Evolutionary conservation across 2,797 vertebrate species (phyloP).

Genomic region (Microctenopoma steveboyesi): DNA sequence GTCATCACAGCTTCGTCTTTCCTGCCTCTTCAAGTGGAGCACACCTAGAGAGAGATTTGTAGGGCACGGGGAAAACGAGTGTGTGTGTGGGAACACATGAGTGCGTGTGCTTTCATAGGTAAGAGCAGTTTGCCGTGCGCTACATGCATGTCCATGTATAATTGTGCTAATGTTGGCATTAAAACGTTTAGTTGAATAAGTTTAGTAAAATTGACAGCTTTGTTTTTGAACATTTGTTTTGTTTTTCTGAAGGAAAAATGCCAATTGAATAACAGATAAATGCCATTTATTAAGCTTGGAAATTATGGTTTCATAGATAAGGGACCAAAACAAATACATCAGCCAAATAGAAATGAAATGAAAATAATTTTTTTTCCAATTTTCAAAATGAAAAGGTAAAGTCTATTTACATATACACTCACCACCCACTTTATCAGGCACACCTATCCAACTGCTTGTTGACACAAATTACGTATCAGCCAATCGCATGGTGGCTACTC

Average conservation of each 20-base stretch:
- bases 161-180: background rate
- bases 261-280: background rate
- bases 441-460: no score
- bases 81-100: background rate
- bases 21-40: constrained; percentile 14
- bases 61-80: background rate
- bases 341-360: background rate
- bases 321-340: background rate
- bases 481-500: no score
- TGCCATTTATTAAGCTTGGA: background rate
- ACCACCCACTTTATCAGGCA: no score
- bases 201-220: background rate
- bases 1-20: constrained; percentile 31
- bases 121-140: background rate
- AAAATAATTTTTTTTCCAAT: no score
- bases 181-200: background rate
- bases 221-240: background rate
- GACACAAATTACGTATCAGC: no score
- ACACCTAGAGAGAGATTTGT: constrained; percentile 18
- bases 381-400: no score
- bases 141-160: background rate
- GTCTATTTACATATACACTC: no score
- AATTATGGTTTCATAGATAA: background rate
- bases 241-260: background rate
- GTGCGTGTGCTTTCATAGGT: background rate